Evolutionary conservation across 1,140 invertebrate species (phyloP), one percentile per base, ranked within the genome.

Genomic region (Zaprionus davidi): DNA sequence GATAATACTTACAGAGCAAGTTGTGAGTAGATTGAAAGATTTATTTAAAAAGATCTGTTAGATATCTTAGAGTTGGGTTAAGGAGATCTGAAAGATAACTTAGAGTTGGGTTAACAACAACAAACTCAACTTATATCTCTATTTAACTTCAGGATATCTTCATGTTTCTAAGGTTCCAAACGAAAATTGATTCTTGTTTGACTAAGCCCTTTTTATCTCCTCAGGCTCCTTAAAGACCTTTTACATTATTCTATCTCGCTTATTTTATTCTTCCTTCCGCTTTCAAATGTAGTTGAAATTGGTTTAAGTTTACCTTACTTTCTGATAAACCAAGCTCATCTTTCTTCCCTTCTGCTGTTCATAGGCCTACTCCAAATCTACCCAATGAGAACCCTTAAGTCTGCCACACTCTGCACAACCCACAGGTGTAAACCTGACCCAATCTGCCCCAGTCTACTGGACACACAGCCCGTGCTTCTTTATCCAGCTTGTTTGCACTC

Each of bases 281-380:
- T 28, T 9, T 7, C 2, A 7, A 28, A 7, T 28, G 1, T 7
- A 31, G 31, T 11, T 31, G 9, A 31, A 31, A 31, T 31, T 31
- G 31, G 31, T 31, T 31, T 0, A 31, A 31, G 13, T 41, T 41
- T 15, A 28, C 1, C 26, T 34, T 11, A 41, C 38, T 7, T 41
- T 6, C 15, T 7, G 2, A 7, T 15, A 6, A 41, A 0, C 38
- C 2, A 1, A n/a, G 5, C 0, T 7, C 2, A 1, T n/a, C 31
- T 28, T 28, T 0, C 3, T n/a, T n/a, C 28, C 7, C 2, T 31
- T 31, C 38, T 6, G 2, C 38, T 0, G 15, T n/a, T 41, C 38
- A 2, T 7, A n/a, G 31, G 0, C 31, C 44, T 49, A 20, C 20
- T 22, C 0, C 9, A 12, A 22, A 51, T 13, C 9, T 1, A 13